phyloP scores from a whole-genome alignment of 2,888 invertebrate genomes.

The Conops quadrifasciatus region DNA sequence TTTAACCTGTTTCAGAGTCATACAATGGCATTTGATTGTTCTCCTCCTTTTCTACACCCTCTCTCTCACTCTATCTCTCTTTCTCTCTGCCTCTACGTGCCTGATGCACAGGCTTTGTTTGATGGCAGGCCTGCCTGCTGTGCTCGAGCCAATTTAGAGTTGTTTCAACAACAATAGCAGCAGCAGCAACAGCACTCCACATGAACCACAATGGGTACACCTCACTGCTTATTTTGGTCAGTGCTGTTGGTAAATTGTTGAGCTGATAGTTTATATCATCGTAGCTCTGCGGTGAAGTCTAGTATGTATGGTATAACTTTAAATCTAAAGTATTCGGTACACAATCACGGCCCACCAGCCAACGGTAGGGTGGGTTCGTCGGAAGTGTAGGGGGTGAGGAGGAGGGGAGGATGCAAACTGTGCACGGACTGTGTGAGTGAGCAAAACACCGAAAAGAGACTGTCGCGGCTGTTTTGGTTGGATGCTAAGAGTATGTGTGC shows the following conservation, averaged over 20 bases:
- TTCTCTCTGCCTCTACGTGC: background rate
- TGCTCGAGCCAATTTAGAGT: conserved; percentile 7
- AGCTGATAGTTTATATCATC: too few species aligned
- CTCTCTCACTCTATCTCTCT: background rate
- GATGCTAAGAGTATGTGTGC: background rate
- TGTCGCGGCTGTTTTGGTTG: background rate
- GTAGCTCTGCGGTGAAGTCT: too few species aligned
- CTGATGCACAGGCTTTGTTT: background rate
- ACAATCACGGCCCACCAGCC: too few species aligned
- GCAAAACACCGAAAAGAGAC: too few species aligned
- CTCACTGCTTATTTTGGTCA: conserved; percentile 4
- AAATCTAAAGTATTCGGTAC: too few species aligned
- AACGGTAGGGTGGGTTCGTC: too few species aligned
- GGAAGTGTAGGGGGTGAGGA: too few species aligned
- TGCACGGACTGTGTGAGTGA: too few species aligned
- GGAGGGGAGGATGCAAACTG: too few species aligned
- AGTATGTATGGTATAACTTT: too few species aligned
- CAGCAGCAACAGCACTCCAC: background rate
- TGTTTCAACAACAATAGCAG: background rate
- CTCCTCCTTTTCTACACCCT: background rate
- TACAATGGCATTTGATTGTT: background rate
- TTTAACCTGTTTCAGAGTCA: background rate
- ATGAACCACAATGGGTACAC: background rate
- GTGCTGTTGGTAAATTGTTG: background rate
- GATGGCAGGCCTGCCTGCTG: conserved; percentile 8